Evolutionary conservation across 2,113 vertebrate species (phyloP).

Genomic region (Empidonax alnorum): DNA sequence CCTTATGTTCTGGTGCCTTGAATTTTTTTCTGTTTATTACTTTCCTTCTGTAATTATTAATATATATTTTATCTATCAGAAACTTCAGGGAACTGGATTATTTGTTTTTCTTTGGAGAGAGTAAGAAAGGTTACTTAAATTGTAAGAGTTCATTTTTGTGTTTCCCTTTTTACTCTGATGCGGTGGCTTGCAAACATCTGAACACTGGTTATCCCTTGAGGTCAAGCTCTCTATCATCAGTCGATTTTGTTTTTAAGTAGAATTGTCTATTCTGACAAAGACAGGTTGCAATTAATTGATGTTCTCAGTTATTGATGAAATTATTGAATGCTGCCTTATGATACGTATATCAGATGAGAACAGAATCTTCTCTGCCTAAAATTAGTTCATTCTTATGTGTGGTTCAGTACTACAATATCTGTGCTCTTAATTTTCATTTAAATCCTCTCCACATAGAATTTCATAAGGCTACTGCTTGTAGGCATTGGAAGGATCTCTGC

Average conservation of each 20-base stretch:
- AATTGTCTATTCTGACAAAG: background rate
- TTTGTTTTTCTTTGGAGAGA: background rate
- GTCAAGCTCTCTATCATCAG: background rate
- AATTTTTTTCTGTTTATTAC: background rate
- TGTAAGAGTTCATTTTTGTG: background rate
- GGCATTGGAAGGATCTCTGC: background rate
- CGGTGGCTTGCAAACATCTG: background rate
- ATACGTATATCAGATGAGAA: background rate
- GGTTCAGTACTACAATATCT: background rate
- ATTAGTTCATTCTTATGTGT: background rate
- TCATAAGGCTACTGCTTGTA: background rate
- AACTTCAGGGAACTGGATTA: background rate
- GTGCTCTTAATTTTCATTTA: background rate
- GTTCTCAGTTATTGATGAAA: background rate
- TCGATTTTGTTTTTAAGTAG: background rate
- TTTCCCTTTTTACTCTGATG: background rate
- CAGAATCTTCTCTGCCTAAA: background rate
- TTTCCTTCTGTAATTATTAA: background rate
- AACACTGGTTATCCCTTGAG: background rate
- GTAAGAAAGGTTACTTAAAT: background rate
- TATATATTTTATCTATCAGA: background rate
- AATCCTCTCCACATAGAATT: background rate
- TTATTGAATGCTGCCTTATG: background rate
- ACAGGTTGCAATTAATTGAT: background rate
- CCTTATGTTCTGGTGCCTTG: background rate